Evolutionary conservation across 64 coral and sea anemone species (phyloP).

Genomic region (Montipora cactus): DNA sequence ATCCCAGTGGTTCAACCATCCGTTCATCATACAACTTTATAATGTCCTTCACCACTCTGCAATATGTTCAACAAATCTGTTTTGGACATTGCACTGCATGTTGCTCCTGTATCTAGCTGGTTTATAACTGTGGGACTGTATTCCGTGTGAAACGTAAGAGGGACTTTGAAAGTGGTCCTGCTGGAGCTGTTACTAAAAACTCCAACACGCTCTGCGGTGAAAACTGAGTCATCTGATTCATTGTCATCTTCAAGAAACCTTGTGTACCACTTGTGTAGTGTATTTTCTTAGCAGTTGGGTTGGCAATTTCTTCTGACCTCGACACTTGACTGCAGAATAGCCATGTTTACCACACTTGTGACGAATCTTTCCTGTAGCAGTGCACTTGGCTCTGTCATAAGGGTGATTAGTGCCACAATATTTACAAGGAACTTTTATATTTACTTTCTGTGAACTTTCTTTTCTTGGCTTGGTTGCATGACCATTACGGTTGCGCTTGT

Average conservation of each 20-base stretch:
- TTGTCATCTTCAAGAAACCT: neutral
- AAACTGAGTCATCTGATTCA: slow-evolving; percentile 10
- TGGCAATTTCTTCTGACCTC: neutral
- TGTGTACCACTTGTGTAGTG: neutral
- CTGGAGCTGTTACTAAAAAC: neutral
- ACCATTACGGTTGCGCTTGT: neutral
- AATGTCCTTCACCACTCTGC: neutral
- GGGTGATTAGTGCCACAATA: neutral
- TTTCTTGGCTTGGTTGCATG: neutral
- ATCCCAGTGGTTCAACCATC: slow-evolving; percentile 4
- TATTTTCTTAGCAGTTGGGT: neutral
- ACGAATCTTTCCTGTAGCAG: neutral
- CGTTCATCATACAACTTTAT: neutral
- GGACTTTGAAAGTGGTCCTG: slow-evolving; percentile 3
- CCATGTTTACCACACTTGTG: neutral
- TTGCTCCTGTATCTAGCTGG: slow-evolving; percentile 15
- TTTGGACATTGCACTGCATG: neutral
- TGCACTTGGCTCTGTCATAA: neutral
- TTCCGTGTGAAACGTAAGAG: neutral
- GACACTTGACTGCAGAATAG: neutral
- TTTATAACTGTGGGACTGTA: neutral
- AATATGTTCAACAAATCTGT: neutral
- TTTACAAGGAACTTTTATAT: neutral
- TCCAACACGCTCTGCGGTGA: slow-evolving; percentile 5
- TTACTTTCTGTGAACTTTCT: neutral